Evolutionary conservation across 1,140 invertebrate genomes (phyloP).

Genomic region (Heliconius eleuchia): DNA sequence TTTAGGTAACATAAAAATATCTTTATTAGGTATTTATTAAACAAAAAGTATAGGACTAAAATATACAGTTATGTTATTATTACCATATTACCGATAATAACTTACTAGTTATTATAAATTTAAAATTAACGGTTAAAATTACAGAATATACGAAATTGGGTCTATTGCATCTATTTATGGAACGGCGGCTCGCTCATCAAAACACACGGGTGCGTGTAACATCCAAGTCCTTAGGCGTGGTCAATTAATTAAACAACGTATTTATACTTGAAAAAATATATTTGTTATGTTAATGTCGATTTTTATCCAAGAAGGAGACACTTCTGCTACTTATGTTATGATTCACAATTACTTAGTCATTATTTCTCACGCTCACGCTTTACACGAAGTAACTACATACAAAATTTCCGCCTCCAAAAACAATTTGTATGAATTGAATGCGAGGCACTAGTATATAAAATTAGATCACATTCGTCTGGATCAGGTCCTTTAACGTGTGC

Average conservation of each 20-base stretch:
- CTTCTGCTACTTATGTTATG: not conserved
- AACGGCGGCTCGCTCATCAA: constrained; percentile 26
- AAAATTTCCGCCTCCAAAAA: not conserved
- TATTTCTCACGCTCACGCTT: constrained; percentile 7
- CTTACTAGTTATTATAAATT: not conserved
- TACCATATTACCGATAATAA: not conserved
- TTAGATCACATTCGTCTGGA: not conserved
- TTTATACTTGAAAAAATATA: constrained; percentile 9
- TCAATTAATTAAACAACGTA: constrained; percentile 37
- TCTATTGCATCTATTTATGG: constrained; percentile 37
- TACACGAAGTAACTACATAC: not conserved
- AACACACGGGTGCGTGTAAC: constrained; percentile 19
- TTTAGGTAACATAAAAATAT: not conserved
- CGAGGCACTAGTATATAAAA: not conserved
- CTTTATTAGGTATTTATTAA: not conserved
- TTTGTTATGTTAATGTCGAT: not conserved
- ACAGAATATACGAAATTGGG: constrained; percentile 30
- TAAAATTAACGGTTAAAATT: constrained; percentile 22
- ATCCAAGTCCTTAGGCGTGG: constrained; percentile 41
- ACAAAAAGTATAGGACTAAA: not conserved
- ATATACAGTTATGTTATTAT: not conserved
- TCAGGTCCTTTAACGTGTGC: not conserved
- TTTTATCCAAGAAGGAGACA: not conserved
- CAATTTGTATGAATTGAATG: not conserved
- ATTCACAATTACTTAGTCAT: constrained; percentile 34